Percentiles rank a stretch among this genome's conserved stretches.
phyloP scores from a whole-genome alignment of 2,113 vertebrate genomes.

The Leptosomus discolor region DNA sequence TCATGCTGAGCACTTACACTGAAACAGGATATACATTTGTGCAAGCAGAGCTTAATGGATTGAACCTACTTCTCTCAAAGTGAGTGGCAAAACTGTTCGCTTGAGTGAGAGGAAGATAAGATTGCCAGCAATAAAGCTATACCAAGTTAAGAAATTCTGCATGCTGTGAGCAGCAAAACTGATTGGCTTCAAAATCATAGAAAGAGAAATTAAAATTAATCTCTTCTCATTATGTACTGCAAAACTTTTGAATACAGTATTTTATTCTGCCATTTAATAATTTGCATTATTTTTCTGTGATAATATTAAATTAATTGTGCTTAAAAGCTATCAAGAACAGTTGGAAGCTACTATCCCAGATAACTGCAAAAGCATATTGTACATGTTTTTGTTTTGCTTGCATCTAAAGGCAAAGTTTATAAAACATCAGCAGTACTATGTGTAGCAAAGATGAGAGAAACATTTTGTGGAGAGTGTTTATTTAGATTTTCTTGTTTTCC shows the following conservation, averaged over 20 bases:
- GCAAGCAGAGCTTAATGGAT: background rate
- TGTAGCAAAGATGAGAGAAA: conserved; percentile 18
- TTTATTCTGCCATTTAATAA: background rate
- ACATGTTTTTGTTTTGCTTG: background rate
- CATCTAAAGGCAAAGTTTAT: background rate
- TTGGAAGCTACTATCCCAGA: fast-evolving
- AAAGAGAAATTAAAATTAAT: background rate
- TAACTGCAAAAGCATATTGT: background rate
- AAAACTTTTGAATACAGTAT: background rate
- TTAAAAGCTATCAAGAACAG: background rate
- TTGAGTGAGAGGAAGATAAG: conserved; percentile 14
- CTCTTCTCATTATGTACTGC: background rate
- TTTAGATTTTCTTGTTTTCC: conserved; percentile 71
- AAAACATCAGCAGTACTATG: background rate
- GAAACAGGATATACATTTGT: background rate
- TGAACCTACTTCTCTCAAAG: background rate
- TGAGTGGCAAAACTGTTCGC: conserved; percentile 11
- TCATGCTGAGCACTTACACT: background rate
- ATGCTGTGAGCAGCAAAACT: background rate
- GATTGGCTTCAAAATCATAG: background rate
- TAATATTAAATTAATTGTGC: background rate
- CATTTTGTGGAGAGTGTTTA: conserved; percentile 60
- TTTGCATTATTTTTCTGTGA: background rate
- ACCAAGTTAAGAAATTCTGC: background rate
- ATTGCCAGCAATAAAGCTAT: conserved; percentile 2